phyloP scores from a whole-genome alignment of 2,113 vertebrate species.

The Philantomba maxwellii region DNA sequence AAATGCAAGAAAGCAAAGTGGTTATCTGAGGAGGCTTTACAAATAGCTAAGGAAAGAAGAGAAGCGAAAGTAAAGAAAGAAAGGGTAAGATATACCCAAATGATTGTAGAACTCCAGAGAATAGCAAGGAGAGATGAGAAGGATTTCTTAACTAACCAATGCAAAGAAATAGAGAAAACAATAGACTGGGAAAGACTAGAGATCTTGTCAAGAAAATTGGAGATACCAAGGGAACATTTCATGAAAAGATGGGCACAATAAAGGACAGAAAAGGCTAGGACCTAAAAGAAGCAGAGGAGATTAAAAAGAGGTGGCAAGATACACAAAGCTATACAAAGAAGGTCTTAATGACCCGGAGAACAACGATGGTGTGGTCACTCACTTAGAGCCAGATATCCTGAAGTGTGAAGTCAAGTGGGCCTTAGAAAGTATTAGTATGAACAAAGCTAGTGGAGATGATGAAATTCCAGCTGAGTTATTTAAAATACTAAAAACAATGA shows the following conservation, averaged over 20 bases:
- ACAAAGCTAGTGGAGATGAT: neutral
- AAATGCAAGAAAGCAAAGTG: neutral
- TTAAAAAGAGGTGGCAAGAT: neutral
- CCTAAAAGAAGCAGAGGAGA: neutral
- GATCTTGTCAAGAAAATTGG: neutral
- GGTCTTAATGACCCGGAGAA: neutral
- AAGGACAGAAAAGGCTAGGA: neutral
- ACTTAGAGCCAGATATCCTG: neutral
- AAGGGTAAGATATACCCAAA: neutral
- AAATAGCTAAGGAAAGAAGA: neutral
- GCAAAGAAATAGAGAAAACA: neutral
- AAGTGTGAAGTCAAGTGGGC: neutral
- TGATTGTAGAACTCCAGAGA: neutral
- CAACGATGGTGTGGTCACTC: neutral
- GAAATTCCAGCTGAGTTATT: neutral
- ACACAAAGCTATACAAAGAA: neutral
- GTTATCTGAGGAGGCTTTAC: neutral
- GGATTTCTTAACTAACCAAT: neutral
- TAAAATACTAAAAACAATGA: neutral
- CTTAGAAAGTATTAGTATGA: neutral
- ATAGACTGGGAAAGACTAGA: neutral
- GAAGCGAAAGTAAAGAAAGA: neutral
- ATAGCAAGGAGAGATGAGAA: neutral
- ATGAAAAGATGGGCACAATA: neutral
- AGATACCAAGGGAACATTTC: neutral